Evolutionary conservation across 23 tunicate species (phyloP).

Genomic region (Phallusia fumigata): DNA sequence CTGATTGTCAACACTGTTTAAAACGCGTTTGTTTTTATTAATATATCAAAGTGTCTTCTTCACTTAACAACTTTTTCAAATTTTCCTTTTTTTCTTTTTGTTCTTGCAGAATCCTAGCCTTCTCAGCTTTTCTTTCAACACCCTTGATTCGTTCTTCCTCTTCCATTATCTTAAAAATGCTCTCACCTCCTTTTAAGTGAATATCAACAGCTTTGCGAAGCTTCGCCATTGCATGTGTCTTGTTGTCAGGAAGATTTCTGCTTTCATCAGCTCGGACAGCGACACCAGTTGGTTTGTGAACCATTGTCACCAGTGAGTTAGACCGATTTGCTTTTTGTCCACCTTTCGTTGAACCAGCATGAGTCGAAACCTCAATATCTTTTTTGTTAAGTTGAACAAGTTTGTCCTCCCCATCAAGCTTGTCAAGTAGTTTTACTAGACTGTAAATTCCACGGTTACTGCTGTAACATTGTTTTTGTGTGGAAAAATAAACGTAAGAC

Average conservation of each 20-base stretch:
- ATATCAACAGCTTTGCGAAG: constrained; percentile 49
- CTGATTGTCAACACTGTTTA: no score
- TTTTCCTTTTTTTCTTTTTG: constrained; percentile 42
- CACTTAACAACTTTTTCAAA: constrained; percentile 39
- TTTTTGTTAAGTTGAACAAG: background rate
- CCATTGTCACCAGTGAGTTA: constrained; percentile 31
- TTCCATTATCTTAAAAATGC: constrained; percentile 26
- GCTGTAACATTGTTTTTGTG: no score
- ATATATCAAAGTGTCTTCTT: constrained; percentile 54
- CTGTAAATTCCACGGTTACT: no score
- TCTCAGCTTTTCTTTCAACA: constrained; percentile 8
- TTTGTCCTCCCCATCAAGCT: background rate
- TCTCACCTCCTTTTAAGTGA: constrained; percentile 51
- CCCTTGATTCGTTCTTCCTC: constrained; percentile 14
- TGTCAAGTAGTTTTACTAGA: background rate
- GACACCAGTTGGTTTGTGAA: constrained; percentile 43
- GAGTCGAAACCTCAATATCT: background rate
- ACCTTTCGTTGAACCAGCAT: constrained; percentile 51
- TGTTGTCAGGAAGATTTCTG: constrained; percentile 36
- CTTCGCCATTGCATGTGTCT: constrained; percentile 41
- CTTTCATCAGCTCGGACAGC: constrained; percentile 23
- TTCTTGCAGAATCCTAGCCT: constrained; percentile 5
- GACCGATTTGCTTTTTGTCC: constrained; percentile 76
- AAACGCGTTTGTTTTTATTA: background rate
- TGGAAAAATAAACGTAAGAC: no score